Percentiles rank a stretch among this genome's conserved stretches.
Conservation (phyloP, 2,888 invertebrate species). For the Melinaea marsaeus region DNA sequence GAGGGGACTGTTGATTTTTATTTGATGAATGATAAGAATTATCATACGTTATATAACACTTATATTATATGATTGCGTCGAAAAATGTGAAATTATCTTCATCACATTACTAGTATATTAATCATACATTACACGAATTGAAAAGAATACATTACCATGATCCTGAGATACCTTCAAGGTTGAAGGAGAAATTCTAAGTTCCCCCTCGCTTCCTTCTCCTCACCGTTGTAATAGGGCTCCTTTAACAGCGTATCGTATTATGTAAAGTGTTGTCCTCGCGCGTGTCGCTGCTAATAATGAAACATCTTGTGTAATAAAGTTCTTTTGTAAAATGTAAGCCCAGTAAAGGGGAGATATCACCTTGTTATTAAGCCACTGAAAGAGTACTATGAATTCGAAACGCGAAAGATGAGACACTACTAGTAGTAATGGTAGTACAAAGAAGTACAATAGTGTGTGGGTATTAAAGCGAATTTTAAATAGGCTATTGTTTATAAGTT, state of each 20-base stretch:
- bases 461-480: no score
- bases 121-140: no score
- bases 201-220: background rate
- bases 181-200: background rate
- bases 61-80: background rate
- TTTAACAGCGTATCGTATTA: background rate
- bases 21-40: no score
- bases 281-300: slow-evolving; percentile 18
- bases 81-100: background rate
- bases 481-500: no score
- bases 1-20: no score
- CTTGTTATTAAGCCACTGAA: background rate
- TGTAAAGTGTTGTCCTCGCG: slow-evolving; percentile 26
- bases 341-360: background rate
- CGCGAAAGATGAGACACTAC: no score
- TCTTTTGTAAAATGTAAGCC: slow-evolving; percentile 1
- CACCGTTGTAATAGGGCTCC: background rate
- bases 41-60: background rate
- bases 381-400: background rate
- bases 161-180: background rate
- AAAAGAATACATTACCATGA: background rate
- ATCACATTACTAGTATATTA: no score
- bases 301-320: slow-evolving; percentile 12
- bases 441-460: no score
- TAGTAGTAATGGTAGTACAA: no score